Conservation (phyloP, 2,113 vertebrate genomes). For the Chamaetylas fuelleborni region DNA sequence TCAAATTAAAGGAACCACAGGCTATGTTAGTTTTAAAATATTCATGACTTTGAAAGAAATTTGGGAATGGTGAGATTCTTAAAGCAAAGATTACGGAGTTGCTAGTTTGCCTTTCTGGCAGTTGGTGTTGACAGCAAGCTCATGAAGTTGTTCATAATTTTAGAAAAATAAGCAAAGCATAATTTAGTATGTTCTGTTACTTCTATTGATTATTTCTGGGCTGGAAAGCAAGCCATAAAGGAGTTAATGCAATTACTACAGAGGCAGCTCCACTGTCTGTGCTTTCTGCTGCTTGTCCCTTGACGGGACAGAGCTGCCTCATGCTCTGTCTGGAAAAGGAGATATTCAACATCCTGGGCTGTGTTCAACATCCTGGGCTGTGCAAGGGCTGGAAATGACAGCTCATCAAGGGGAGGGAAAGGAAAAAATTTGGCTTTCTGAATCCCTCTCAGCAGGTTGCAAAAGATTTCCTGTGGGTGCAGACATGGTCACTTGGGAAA, state of each 20-base stretch:
- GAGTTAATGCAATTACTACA: not conserved
- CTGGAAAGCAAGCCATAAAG: not conserved
- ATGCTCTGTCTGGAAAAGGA: not conserved
- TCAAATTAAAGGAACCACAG: not conserved
- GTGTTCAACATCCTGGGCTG: not conserved
- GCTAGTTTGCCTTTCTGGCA: not conserved
- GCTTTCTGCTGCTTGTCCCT: not conserved
- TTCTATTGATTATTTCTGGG: not conserved
- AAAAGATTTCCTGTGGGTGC: not conserved
- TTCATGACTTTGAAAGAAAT: not conserved
- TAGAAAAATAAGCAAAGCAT: not conserved
- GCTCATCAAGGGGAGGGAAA: not conserved
- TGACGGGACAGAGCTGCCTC: not conserved
- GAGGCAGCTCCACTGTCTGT: not conserved
- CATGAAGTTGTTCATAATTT: not conserved
- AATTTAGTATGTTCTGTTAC: not conserved
- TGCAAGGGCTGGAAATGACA: not conserved
- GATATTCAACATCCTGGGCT: not conserved
- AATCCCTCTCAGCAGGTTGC: not conserved
- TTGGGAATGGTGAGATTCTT: not conserved
- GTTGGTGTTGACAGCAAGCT: not conserved
- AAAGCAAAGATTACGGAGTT: not conserved
- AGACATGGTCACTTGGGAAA: not conserved
- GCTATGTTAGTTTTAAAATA: not conserved
- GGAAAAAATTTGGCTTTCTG: not conserved